A percentile compares a stretch with the other conserved stretches of the same genome.
Conservation (phyloP, 1,140 invertebrate species). For the Drosophila varians region DNA sequence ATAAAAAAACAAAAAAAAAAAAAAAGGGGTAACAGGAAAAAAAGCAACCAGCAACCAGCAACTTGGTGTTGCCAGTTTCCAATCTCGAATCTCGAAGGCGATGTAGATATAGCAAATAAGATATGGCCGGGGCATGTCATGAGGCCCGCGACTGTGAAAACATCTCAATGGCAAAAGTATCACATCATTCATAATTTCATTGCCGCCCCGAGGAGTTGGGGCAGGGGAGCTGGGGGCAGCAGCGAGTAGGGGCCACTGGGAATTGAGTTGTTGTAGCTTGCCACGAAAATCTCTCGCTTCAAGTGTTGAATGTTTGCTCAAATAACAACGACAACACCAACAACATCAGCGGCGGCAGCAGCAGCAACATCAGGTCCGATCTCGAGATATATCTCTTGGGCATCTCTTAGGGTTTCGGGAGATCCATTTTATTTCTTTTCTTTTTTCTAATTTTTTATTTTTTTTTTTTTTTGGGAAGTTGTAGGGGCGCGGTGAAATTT, state of each 20-base stretch:
- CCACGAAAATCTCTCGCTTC: conserved; percentile 79
- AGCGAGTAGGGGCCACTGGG: conserved; percentile 16
- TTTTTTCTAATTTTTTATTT: neutral
- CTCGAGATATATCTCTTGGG: conserved; percentile 48
- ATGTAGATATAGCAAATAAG: conserved; percentile 82
- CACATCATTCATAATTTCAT: conserved; percentile 83
- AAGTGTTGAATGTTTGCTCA: conserved; percentile 82
- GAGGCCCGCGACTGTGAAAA: conserved; percentile 78
- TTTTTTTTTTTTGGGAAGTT: neutral
- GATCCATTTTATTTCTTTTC: conserved; percentile 35
- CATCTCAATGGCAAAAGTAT: conserved; percentile 83
- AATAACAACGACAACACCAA: conserved; percentile 71
- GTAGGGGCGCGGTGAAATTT: conserved; percentile 76
- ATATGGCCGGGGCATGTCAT: conserved; percentile 79
- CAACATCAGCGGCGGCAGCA: conserved; percentile 28
- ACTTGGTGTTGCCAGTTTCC: conserved; percentile 35
- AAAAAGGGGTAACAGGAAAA: conserved; percentile 23
- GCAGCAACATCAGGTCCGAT: conserved; percentile 22
- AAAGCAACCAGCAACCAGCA: conserved; percentile 1
- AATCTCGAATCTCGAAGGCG: conserved; percentile 49
- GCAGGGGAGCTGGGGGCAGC: neutral
- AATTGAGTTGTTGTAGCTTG: conserved; percentile 80
- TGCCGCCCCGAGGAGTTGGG: conserved; percentile 33
- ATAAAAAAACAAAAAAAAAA: neutral
- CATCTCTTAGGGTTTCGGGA: conserved; percentile 49